A percentile compares a stretch with the other conserved stretches of the same genome.
These are phyloP conservation scores for Acrocephalus arundinaceus DNA, from an alignment of 2,113 vertebrate genomes.

Conservation along the genomic window DNA sequence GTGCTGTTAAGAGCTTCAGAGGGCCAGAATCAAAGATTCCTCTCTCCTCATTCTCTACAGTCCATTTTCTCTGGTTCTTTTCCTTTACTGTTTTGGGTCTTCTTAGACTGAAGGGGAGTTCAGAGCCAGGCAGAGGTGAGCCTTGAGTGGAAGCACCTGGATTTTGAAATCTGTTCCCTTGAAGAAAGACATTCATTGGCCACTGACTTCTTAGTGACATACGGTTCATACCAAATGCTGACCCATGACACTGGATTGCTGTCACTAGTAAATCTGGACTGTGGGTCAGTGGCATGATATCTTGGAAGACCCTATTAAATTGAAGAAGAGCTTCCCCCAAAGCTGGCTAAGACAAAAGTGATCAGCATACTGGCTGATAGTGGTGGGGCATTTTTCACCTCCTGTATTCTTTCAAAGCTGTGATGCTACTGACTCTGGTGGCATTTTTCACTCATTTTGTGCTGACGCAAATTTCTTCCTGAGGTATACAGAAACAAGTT, in stretches of 20 bases:
- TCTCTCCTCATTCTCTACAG: neutral
- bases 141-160: neutral
- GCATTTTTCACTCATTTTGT: neutral
- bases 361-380: neutral
- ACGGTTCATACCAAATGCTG: neutral
- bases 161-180: neutral
- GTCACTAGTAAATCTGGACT: neutral
- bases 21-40: neutral
- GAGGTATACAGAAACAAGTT: neutral
- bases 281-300: neutral
- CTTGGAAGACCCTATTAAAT: neutral
- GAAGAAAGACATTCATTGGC: neutral
- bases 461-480: neutral
- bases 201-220: neutral
- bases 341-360: neutral
- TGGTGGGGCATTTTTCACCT: neutral
- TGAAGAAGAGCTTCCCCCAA: neutral
- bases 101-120: neutral
- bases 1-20: neutral
- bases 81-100: neutral
- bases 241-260: neutral
- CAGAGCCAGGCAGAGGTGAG: neutral
- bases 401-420: neutral
- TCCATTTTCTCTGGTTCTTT: neutral
- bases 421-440: neutral